These are phyloP conservation scores for Enoplosus armatus DNA, from an alignment of 2,797 vertebrate genomes.

Conservation along the genomic window DNA sequence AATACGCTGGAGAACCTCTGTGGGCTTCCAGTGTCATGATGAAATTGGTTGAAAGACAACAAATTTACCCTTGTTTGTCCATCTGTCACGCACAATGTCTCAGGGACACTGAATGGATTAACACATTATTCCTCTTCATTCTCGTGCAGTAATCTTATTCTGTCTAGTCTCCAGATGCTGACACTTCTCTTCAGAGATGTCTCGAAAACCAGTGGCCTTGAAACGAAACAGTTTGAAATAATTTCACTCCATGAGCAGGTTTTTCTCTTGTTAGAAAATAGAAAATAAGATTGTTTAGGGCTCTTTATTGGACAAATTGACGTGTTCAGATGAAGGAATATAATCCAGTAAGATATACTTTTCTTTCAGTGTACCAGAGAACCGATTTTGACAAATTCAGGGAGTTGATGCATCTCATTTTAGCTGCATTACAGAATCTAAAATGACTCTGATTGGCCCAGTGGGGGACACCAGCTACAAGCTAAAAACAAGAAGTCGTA, in stretches of 20 bases:
- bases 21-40: slow-evolving; percentile 59
- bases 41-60: slow-evolving; percentile 74
- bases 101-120: slow-evolving; percentile 57
- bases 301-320: slow-evolving; percentile 28
- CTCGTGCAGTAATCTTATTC: slow-evolving; percentile 9
- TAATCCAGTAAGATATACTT: slow-evolving; percentile 19
- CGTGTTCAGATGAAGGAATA: slow-evolving; percentile 26
- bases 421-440: slow-evolving; percentile 35
- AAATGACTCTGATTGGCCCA: slow-evolving; percentile 65
- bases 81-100: slow-evolving; percentile 63
- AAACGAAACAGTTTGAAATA: slow-evolving; percentile 49
- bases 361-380: slow-evolving; percentile 19
- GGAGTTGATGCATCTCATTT: slow-evolving; percentile 44
- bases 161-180: slow-evolving; percentile 30
- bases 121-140: slow-evolving; percentile 47
- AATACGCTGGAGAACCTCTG: slow-evolving; percentile 25
- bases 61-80: slow-evolving; percentile 63
- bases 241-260: slow-evolving; percentile 12
- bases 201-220: slow-evolving; percentile 7
- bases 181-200: slow-evolving; percentile 31
- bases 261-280: background rate
- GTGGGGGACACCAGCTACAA: slow-evolving; percentile 45
- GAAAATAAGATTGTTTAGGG: background rate
- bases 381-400: slow-evolving; percentile 31
- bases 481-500: slow-evolving; percentile 49